These are phyloP conservation scores for Drosophila mimetica DNA, from an alignment of 2,888 invertebrate species.

Conservation along the genomic window DNA sequence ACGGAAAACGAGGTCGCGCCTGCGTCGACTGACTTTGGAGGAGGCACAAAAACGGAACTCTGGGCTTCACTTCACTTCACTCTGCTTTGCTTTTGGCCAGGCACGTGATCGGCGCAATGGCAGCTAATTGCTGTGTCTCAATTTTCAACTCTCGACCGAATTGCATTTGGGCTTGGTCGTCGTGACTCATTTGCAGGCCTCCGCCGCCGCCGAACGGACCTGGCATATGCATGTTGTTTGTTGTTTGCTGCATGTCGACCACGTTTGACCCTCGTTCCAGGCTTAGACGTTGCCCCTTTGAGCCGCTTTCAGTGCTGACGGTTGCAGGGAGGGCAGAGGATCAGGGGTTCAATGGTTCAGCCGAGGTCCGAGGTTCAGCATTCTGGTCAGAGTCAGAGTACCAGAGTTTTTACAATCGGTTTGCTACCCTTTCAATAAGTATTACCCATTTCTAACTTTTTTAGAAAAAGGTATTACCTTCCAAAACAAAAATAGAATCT, in stretches of 20 bases:
- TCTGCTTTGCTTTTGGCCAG: constrained; percentile 13
- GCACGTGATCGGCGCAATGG: constrained; percentile 50
- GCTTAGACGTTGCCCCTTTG: constrained; percentile 19
- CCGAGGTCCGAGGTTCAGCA: constrained; percentile 17
- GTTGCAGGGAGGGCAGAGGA: constrained; percentile 23
- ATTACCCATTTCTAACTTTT: not conserved
- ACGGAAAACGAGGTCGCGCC: constrained; percentile 68
- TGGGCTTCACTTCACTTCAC: constrained; percentile 23
- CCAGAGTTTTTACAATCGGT: constrained; percentile 4
- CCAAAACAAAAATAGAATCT: too few relatives aligned
- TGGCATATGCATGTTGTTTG: constrained; percentile 29
- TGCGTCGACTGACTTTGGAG: constrained; percentile 47
- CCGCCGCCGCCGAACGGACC: constrained; percentile 26
- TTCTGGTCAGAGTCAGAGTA: constrained; percentile 22
- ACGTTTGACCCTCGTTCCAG: constrained; percentile 28
- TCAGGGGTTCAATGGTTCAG: constrained; percentile 28
- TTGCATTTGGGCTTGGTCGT: constrained; percentile 40
- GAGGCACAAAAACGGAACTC: constrained; percentile 12
- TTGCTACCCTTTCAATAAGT: not conserved
- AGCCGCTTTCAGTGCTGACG: not conserved
- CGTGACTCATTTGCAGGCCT: constrained; percentile 47
- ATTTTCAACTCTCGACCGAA: constrained; percentile 59
- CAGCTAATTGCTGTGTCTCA: constrained; percentile 70
- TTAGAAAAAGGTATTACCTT: too few relatives aligned
- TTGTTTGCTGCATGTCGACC: constrained; percentile 18